Percentiles rank a stretch among this genome's conserved stretches.
Evolutionary conservation across 2,888 invertebrate species (phyloP).

Genomic region (Catotricha subobsoleta): DNA sequence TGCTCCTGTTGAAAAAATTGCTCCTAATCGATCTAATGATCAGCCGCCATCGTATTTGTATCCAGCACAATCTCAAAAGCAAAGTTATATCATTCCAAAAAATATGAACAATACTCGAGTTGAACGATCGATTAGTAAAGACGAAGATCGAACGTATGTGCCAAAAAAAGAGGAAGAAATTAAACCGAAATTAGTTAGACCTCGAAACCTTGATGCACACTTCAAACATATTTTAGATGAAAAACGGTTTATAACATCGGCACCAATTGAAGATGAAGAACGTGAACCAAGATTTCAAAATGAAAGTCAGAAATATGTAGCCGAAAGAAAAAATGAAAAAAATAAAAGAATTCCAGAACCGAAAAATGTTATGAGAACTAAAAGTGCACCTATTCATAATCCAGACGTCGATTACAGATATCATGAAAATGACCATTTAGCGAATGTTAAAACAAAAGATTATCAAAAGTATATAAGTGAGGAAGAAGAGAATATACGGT

Average conservation of each 20-base stretch:
- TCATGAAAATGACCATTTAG: not conserved
- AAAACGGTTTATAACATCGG: too few relatives aligned
- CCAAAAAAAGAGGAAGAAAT: slow-evolving; percentile 23
- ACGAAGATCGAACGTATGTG: not conserved
- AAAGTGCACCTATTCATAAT: not conserved
- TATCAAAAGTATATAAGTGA: too few relatives aligned
- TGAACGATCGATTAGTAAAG: not conserved
- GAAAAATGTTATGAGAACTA: not conserved
- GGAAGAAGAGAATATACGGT: slow-evolving; percentile 5
- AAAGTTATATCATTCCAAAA: not conserved
- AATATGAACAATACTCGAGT: not conserved
- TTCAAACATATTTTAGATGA: slow-evolving; percentile 14
- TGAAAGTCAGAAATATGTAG: not conserved
- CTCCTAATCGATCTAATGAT: not conserved
- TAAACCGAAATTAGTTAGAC: slow-evolving; percentile 26
- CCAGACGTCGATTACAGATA: slow-evolving; percentile 1
- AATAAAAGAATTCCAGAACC: not conserved
- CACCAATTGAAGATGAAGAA: slow-evolving; percentile 1
- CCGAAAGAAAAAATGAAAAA: not conserved
- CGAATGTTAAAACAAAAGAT: not conserved
- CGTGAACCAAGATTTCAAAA: not conserved
- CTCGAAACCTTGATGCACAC: slow-evolving; percentile 26
- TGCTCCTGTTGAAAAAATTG: not conserved
- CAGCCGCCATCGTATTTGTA: slow-evolving; percentile 9
- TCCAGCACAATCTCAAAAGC: slow-evolving; percentile 7